Evolutionary conservation across 2,888 invertebrate species (phyloP), one percentile per base, ranked within the genome.

Genomic region (Mechanitis messenoides): DNA sequence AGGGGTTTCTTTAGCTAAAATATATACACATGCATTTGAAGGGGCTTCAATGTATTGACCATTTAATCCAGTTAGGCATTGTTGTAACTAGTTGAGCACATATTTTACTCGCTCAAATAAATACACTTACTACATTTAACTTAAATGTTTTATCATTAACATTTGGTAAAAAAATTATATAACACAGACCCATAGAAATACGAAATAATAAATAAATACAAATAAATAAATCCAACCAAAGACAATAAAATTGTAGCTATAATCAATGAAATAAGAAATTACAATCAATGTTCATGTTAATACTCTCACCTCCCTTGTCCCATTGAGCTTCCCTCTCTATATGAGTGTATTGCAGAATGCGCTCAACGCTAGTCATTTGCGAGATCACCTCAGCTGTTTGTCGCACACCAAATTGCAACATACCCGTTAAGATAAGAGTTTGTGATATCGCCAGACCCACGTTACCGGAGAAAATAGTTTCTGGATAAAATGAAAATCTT

Each of bases 361-460:
- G 86, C 80, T 96, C 93, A 1, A 96, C 95, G 68, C 93, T 93
- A 12, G 93, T 93, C 93, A 94, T 93, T 77, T 93, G 93, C 76
- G 88, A 93, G 75, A 91, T 92, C 78, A 84, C 95, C 90, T 91
- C 96, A 66, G 85, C 96, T 75, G 80, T 94, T 91, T 86, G 94
- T 63, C 84, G 94, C 69, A 84, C 95, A 81, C 91, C 95, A 83
- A 85, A 96, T 81, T 83, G 95, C 81, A 87, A 94, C 94, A 91
- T 94, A 79, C 89, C 96, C 66, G 92, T 96, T 83, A 85, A 92
- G 83, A 92, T 92, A 79, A 93, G 90, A 0, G 93, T 92, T 76
- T 93, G 93, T 0, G 93, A 93, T 73, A 93, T 93, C 55, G 93
- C 93, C 70, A 93, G 75, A 1, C 93, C 93, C 59, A 94, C 93